Evolutionary conservation across 2,888 invertebrate genomes (phyloP).

Genomic region (Vesta saturnalis): DNA sequence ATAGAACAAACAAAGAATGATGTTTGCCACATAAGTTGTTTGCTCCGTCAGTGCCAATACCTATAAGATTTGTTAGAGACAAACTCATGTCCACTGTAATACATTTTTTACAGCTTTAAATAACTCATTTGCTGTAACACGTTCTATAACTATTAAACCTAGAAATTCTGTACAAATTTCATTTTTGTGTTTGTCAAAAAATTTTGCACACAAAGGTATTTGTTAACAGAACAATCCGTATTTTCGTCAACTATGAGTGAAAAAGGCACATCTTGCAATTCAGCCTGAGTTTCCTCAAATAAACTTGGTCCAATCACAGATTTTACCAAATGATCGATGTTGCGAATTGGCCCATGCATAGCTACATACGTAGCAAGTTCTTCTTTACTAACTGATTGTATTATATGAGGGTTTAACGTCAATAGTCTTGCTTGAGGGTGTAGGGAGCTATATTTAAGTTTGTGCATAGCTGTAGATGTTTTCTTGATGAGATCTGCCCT

Average conservation of each 20-base stretch:
- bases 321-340: neutral
- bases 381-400: too few species aligned
- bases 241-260: neutral
- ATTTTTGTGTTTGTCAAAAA: too few species aligned
- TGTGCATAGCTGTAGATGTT: neutral
- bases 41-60: slow-evolving; percentile 47
- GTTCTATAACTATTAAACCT: neutral
- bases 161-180: too few species aligned
- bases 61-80: slow-evolving; percentile 24
- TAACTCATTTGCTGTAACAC: neutral
- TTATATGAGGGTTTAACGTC: too few species aligned
- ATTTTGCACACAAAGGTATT: neutral
- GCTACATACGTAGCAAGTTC: neutral
- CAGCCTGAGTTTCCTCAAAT: neutral
- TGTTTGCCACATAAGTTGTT: slow-evolving; percentile 43
- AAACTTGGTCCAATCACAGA: neutral
- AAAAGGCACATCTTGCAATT: neutral
- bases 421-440: too few species aligned
- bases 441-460: too few species aligned
- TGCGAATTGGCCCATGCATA: neutral
- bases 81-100: too few species aligned
- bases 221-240: too few species aligned
- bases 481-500: neutral
- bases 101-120: neutral
- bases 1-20: slow-evolving; percentile 43